These are phyloP conservation scores for Drosophila seclusa DNA, from an alignment of 2,888 invertebrate genomes.

Conservation along the genomic window DNA sequence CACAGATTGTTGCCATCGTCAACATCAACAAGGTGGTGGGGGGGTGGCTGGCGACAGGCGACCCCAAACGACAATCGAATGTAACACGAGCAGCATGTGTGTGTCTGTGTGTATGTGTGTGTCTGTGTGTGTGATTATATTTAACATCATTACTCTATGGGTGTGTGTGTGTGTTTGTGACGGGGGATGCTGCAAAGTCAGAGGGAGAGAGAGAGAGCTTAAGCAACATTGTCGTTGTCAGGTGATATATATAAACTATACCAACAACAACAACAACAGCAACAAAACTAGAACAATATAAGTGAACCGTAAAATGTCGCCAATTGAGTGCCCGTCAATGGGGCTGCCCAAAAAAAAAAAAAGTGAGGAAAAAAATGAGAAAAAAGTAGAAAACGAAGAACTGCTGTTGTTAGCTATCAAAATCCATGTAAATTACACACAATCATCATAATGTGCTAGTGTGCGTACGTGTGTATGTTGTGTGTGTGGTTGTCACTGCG, in stretches of 20 bases:
- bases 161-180: conserved; percentile 10
- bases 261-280: conserved; percentile 12
- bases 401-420: conserved; percentile 51
- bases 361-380: conserved; percentile 2
- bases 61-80: conserved; percentile 52
- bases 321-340: conserved; percentile 71
- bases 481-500: conserved; percentile 40
- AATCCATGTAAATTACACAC: conserved; percentile 78
- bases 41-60: conserved; percentile 21
- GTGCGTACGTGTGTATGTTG: conserved; percentile 28
- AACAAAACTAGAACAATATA: conserved; percentile 38
- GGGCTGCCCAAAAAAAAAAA: conserved; percentile 47
- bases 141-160: conserved; percentile 39
- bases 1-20: conserved; percentile 63
- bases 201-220: not conserved
- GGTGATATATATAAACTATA: conserved; percentile 45
- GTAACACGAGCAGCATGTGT: conserved; percentile 37
- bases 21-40: conserved; percentile 13
- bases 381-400: not conserved
- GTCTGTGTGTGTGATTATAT: conserved; percentile 23
- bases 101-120: conserved; percentile 10
- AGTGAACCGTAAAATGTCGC: conserved; percentile 60
- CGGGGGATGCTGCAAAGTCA: conserved; percentile 22
- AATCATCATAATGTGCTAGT: conserved; percentile 63
- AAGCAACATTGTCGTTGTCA: conserved; percentile 26